phyloP scores from a whole-genome alignment of 2,888 invertebrate species.

The Scaeva pyrastri region DNA sequence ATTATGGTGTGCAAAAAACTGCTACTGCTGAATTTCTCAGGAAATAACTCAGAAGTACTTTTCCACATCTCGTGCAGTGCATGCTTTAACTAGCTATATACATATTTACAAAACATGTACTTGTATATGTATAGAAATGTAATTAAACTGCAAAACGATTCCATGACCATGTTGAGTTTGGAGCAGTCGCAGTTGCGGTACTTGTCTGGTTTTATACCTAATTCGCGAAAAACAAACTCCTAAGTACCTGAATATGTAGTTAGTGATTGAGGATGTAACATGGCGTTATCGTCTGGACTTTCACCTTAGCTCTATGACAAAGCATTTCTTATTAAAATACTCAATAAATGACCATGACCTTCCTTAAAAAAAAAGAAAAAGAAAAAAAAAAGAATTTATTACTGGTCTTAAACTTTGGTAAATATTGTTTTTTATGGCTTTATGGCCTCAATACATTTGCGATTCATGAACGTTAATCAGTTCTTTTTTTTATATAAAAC shows the following conservation, averaged over 20 bases:
- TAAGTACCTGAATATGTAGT: background rate
- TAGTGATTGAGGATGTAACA: background rate
- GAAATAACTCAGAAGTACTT: slow-evolving; percentile 69
- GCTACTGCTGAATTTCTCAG: slow-evolving; percentile 27
- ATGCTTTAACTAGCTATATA: background rate
- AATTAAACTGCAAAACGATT: slow-evolving; percentile 37
- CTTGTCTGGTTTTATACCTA: background rate
- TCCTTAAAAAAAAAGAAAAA: background rate
- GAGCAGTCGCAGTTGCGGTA: slow-evolving; percentile 27
- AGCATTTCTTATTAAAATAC: background rate
- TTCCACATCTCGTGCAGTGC: slow-evolving; percentile 66
- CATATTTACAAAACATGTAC: background rate
- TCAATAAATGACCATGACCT: slow-evolving; percentile 14
- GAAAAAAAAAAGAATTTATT: background rate
- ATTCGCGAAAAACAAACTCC: background rate
- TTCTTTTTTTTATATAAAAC: background rate
- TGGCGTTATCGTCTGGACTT: too few species aligned
- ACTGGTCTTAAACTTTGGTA: background rate
- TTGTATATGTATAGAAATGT: background rate
- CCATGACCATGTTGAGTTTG: slow-evolving; percentile 35
- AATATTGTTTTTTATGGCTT: background rate
- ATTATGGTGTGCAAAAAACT: slow-evolving; percentile 25
- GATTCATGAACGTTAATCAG: background rate
- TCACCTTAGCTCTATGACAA: background rate
- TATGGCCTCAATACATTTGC: background rate